phyloP scores from a whole-genome alignment of 2,797 vertebrate genomes.

The Pipistrellus pipistrellus region DNA sequence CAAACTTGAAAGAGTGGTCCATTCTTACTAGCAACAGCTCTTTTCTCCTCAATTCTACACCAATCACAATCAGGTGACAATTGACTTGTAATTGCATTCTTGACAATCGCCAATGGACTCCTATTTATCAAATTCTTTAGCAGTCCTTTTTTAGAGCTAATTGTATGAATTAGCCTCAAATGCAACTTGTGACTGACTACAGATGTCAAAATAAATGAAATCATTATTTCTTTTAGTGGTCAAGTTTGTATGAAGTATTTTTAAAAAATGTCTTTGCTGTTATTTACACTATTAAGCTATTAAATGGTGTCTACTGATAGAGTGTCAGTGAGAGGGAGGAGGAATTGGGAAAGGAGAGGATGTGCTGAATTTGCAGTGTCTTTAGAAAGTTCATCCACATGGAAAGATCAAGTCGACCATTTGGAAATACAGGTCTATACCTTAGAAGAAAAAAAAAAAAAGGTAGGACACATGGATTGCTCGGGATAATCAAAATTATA shows the following conservation, averaged over 20 bases:
- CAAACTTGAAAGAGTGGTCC: constrained; percentile 8
- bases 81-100: not conserved
- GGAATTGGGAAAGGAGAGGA: not conserved
- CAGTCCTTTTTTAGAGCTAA: not conserved
- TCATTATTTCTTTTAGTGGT: constrained; percentile 39
- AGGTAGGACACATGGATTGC: not conserved
- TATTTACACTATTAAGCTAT: constrained; percentile 3
- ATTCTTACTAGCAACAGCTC: not conserved
- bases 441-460: not conserved
- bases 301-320: not conserved
- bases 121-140: constrained; percentile 8
- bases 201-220: constrained; percentile 51
- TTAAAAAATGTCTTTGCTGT: not conserved
- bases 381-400: not conserved
- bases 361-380: not conserved
- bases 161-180: constrained; percentile 40
- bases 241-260: constrained; percentile 43
- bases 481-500: not conserved
- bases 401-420: not conserved
- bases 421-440: not conserved
- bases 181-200: not conserved
- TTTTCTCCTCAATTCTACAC: constrained; percentile 13
- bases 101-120: constrained; percentile 21
- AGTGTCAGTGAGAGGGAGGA: not conserved
- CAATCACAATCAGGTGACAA: not conserved